phyloP scores from a whole-genome alignment of 2,113 vertebrate species.

The Acinonyx jubatus region DNA sequence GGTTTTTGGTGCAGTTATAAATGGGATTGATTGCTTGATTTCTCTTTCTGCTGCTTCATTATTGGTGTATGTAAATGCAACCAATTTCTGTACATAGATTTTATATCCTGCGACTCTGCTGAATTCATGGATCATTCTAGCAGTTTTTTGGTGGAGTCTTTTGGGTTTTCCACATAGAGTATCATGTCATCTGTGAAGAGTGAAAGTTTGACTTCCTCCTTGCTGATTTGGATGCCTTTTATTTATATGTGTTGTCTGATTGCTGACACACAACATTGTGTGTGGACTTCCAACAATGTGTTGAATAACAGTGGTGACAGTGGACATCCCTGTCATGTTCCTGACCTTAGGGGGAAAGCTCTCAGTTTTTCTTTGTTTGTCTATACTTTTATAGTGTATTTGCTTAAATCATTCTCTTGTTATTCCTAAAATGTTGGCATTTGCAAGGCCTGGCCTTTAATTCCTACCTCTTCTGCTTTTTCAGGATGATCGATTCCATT shows the following conservation, averaged over 20 bases:
- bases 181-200: background rate
- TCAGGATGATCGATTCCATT: background rate
- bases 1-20: background rate
- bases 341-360: background rate
- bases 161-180: background rate
- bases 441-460: background rate
- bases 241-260: background rate
- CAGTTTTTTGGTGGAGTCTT: background rate
- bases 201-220: background rate
- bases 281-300: background rate
- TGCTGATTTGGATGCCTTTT: background rate
- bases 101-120: background rate
- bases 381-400: background rate
- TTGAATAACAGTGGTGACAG: background rate
- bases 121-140: background rate
- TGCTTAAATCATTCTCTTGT: background rate
- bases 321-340: background rate
- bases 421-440: background rate
- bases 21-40: background rate
- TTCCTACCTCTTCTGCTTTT: background rate
- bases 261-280: background rate
- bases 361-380: background rate
- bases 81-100: background rate
- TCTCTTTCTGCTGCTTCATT: background rate
- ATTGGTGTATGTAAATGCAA: background rate